Evolutionary conservation across 2,888 invertebrate species (phyloP).

Genomic region (Helleia helle): DNA sequence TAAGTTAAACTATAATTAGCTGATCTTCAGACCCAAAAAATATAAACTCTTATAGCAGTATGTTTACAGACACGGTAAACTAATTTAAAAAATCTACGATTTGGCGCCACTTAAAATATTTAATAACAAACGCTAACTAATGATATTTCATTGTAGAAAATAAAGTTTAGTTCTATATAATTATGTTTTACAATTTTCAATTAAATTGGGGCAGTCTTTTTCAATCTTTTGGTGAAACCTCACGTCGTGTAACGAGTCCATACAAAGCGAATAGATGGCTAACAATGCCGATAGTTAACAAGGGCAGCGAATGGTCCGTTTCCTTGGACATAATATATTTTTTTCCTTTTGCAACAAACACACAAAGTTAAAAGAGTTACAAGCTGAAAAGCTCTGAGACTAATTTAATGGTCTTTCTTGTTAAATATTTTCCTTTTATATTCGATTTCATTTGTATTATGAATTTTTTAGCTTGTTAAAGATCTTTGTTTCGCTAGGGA

Average conservation of each 20-base stretch:
- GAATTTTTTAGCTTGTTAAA: too few relatives aligned
- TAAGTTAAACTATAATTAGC: too few relatives aligned
- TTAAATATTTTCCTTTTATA: conserved; percentile 2
- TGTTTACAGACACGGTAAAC: too few relatives aligned
- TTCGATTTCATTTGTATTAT: neutral
- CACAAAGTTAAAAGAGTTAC: conserved; percentile 11
- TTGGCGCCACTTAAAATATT: too few relatives aligned
- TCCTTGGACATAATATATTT: conserved; percentile 55
- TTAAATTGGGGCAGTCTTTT: conserved; percentile 29
- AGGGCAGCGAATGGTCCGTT: conserved; percentile 55
- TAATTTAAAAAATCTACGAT: too few relatives aligned
- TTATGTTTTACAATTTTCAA: too few relatives aligned
- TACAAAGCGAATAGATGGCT: conserved; percentile 60
- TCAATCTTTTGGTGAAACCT: conserved; percentile 27
- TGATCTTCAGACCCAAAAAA: too few relatives aligned
- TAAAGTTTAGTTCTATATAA: too few relatives aligned
- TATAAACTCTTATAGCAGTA: too few relatives aligned
- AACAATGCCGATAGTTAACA: conserved; percentile 38
- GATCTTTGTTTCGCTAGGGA: too few relatives aligned
- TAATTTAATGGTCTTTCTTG: conserved; percentile 10
- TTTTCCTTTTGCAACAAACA: conserved; percentile 32
- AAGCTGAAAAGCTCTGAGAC: conserved; percentile 3
- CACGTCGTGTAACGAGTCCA: conserved; percentile 29
- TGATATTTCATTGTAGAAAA: too few relatives aligned
- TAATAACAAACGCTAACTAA: too few relatives aligned